Conservation (phyloP, 2,113 vertebrate genomes). For the Rutilus rutilus region DNA sequence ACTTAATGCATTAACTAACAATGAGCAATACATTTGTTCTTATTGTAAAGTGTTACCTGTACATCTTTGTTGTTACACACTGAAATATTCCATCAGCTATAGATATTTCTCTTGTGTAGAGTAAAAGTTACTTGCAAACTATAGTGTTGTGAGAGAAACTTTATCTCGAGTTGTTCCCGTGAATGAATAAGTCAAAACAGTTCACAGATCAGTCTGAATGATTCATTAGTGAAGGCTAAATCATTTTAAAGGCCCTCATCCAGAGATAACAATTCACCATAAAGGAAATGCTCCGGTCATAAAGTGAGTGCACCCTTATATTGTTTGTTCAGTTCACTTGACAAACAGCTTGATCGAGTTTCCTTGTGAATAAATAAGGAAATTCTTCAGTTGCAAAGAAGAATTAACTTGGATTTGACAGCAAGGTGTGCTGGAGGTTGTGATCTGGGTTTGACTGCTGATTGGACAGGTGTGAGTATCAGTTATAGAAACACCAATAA, state of each 20-base stretch:
- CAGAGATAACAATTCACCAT: neutral
- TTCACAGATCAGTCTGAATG: neutral
- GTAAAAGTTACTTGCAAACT: neutral
- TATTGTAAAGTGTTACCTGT: neutral
- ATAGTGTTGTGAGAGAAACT: neutral
- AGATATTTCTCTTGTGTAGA: neutral
- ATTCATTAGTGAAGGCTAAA: neutral
- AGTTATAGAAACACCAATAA: neutral
- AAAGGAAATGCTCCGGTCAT: neutral
- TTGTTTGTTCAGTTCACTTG: slow-evolving; percentile 2
- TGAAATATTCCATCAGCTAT: neutral
- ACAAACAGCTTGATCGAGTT: slow-evolving; percentile 7
- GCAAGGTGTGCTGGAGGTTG: neutral
- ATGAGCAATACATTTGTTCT: neutral
- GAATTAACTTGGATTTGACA: neutral
- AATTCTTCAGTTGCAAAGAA: neutral
- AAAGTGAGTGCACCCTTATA: neutral
- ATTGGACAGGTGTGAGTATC: neutral
- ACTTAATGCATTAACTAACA: neutral
- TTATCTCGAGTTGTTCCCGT: neutral
- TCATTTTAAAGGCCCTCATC: neutral
- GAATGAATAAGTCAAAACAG: neutral
- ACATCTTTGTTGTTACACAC: neutral
- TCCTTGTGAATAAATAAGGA: neutral
- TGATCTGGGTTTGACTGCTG: slow-evolving; percentile 5